Conservation (phyloP, 2,888 invertebrate genomes). For the Erebia aethiops region DNA sequence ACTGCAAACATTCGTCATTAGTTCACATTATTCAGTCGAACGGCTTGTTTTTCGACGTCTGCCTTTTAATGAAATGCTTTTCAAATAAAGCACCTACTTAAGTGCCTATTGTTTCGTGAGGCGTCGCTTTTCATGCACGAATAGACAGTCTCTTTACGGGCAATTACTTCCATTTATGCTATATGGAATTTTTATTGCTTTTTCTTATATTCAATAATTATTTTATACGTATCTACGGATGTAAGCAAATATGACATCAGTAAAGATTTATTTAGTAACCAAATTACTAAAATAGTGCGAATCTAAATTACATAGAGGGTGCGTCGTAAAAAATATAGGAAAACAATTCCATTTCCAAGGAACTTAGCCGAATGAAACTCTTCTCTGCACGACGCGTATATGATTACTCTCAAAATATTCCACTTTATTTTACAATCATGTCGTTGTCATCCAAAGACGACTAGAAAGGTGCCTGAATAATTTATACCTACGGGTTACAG, state of each 20-base stretch:
- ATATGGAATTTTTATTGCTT: slow-evolving; percentile 1
- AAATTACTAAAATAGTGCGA: too few relatives aligned
- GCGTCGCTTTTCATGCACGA: slow-evolving; percentile 40
- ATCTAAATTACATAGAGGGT: background rate
- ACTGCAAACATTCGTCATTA: slow-evolving; percentile 70
- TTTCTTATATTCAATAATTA: background rate
- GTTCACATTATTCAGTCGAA: slow-evolving; percentile 67
- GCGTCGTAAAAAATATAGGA: background rate
- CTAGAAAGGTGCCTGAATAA: slow-evolving; percentile 68
- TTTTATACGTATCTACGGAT: background rate
- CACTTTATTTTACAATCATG: slow-evolving; percentile 75
- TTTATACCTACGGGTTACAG: slow-evolving; percentile 56
- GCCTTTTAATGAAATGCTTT: slow-evolving; percentile 61
- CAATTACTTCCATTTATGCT: slow-evolving; percentile 27
- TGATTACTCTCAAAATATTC: slow-evolving; percentile 45
- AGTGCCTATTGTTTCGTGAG: slow-evolving; percentile 43
- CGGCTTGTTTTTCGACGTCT: slow-evolving; percentile 67
- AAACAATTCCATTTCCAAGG: slow-evolving; percentile 2
- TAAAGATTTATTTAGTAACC: too few relatives aligned
- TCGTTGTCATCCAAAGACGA: slow-evolving; percentile 71
- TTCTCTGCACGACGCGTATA: background rate
- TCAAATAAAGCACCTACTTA: slow-evolving; percentile 43
- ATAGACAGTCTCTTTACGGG: slow-evolving; percentile 39
- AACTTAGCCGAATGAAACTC: background rate
- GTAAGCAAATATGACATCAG: too few relatives aligned